Evolutionary conservation across 2,113 vertebrate species (phyloP), one percentile per base, ranked within the genome.

Genomic region (Microcebus ravelobensis): DNA sequence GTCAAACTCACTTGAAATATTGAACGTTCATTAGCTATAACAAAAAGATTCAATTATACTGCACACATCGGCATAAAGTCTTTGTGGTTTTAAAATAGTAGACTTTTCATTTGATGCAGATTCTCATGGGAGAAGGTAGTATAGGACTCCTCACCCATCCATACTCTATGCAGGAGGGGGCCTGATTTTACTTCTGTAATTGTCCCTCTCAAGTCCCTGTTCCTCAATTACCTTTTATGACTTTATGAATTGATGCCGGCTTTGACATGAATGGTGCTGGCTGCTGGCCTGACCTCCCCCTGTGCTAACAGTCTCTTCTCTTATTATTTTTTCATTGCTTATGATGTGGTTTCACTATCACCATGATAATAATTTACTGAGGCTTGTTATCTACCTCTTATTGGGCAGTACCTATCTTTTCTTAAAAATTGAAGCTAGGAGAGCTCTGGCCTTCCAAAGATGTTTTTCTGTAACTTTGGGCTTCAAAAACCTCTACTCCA

Each of bases 231-330:
- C 17, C 36, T 94, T 83, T 96, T 70, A 70, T n/a, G 48, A 76
- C 50, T 73, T 91, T 74, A 55, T n/a, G 25, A 90, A 45, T 91
- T 0, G 0, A 81, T 92, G 27, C 59, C 94, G 73, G 13, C 59
- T 97, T 94, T 95, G 95, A 68, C 29, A n/a, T 27, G 67, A 85
- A 61, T 87, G 88, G 74, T 67, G 29, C 80, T 82, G 52, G 76
- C 87, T 65, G 18, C 45, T 92, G 31, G 61, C 61, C 81, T 91
- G 52, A 55, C 73, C 50, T 92, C 55, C 34, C 95, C 17, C 84
- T 92, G 48, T 52, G 59, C 42, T 67, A 82, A 63, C 83, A 42
- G 65, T 92, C 39, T 90, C 63, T 61, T 96, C 52, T 89, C 25
- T 67, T 86, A 77, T 74, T 50, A 55, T 65, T 89, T 97, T 48